Evolutionary conservation across 2,797 vertebrate genomes (phyloP).

Genomic region (Sebastes trivittatus): DNA sequence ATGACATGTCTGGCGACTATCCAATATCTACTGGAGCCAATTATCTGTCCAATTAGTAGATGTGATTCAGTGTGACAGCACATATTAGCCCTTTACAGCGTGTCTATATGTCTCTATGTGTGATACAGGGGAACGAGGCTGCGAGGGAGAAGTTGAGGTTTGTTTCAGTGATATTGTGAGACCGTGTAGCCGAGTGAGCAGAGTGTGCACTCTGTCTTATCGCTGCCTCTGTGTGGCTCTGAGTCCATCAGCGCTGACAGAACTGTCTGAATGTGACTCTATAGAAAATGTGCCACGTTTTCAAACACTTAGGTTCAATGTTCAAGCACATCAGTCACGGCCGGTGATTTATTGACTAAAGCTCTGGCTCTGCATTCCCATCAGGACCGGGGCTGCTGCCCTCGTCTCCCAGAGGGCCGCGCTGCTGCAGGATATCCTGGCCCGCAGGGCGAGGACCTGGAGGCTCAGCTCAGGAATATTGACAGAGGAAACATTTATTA

Average conservation of each 20-base stretch:
- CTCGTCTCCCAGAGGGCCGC: constrained; percentile 35
- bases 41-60: constrained; percentile 6
- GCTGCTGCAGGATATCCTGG: constrained; percentile 50
- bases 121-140: neutral
- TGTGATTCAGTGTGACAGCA: neutral
- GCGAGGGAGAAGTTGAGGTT: neutral
- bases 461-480: constrained; percentile 3
- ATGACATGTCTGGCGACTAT: neutral
- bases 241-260: constrained; percentile 46
- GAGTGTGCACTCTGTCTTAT: neutral
- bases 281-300: constrained; percentile 56
- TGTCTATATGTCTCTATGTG: neutral
- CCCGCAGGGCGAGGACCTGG: constrained; percentile 12
- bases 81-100: neutral
- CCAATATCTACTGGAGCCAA: neutral
- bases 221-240: neutral
- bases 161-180: neutral
- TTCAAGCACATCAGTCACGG: constrained; percentile 68
- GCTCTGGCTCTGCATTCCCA: constrained; percentile 47
- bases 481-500: constrained; percentile 9
- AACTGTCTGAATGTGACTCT: constrained; percentile 41
- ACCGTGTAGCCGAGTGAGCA: neutral
- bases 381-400: constrained; percentile 30
- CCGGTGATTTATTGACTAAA: constrained; percentile 64
- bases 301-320: constrained; percentile 60